Evolutionary conservation across 2,113 vertebrate species (phyloP).

Genomic region (Cercocebus atys): DNA sequence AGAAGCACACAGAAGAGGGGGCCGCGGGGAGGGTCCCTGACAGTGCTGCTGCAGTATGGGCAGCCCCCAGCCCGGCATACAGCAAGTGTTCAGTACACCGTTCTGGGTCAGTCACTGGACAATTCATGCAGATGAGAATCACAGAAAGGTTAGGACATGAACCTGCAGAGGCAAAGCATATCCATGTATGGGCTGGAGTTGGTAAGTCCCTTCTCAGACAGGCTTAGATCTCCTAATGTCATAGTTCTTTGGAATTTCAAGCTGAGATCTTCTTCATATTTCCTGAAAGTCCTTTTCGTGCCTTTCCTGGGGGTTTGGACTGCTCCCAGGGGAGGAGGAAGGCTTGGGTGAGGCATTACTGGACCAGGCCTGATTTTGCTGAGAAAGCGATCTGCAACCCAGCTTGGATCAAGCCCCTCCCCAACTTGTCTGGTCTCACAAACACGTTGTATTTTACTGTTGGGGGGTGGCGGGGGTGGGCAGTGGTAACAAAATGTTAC

Average conservation of each 20-base stretch:
- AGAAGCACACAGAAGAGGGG: neutral
- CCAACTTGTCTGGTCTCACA: fast-evolving
- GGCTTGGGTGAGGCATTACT: neutral
- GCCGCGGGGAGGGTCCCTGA: fast-evolving
- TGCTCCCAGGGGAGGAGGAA: neutral
- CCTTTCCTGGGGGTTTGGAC: neutral
- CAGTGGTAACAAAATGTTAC: neutral
- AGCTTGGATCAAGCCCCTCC: too few relatives aligned
- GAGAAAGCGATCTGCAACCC: neutral
- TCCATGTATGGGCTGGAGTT: neutral
- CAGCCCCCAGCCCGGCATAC: neutral
- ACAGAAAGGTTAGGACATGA: neutral
- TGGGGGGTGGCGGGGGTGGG: too few relatives aligned
- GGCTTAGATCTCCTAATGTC: neutral
- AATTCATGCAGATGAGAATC: neutral
- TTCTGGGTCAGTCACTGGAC: neutral
- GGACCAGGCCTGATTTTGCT: neutral
- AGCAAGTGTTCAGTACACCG: fast-evolving
- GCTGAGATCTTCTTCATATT: neutral
- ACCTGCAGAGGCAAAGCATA: neutral
- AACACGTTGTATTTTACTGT: fast-evolving
- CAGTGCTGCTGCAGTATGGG: fast-evolving
- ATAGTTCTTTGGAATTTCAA: neutral
- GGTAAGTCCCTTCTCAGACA: too few relatives aligned
- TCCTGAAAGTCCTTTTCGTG: neutral